Evolutionary conservation across 2,888 invertebrate species (phyloP), one percentile per base, ranked within the genome.

Genomic region (Ennomos quercinarius): DNA sequence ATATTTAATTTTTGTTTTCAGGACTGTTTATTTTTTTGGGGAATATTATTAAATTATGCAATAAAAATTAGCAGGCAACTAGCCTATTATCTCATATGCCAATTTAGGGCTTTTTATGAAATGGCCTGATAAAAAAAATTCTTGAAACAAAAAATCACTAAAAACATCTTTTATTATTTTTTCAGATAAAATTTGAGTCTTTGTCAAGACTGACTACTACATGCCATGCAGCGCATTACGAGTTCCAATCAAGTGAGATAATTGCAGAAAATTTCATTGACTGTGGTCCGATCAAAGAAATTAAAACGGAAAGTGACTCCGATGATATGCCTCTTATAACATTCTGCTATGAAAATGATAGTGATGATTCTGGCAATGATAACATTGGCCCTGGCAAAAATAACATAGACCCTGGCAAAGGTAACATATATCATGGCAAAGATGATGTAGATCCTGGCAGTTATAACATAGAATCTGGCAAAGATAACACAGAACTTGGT

Each of bases 251-350:
- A 9, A 62, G 58, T 27, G 48, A 66, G 11, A 37, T 47, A n/a
- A 47, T 34, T 5, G n/a, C 61, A 8, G 78, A 81, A 37, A 83
- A 80, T 46, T 82, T 86, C 39, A 77, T 87, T 9, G 81, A 84
- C 43, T 84, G 84, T 39, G 80, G 81, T 0, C 52, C 63, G 1
- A 13, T 42, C n/a, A 55, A 46, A 42, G 63, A 70, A 0, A 69
- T 80, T 2, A 79, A 81, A 54, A 57, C 55, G 0, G 83, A 83
- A 51, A 74, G 67, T 13, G 77, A 80, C 13, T 34, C 61, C 0
- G 83, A 84, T 40, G 85, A 86, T 27, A 59, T 83, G 40, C 84
- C 84, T 0, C 48, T 86, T 10, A 79, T 83, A 3, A 73, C 77
- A 40, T 63, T 82, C 4, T 61, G 78, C 11, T 55, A 48, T 43